Evolutionary conservation across 2,113 vertebrate species (phyloP), one percentile per base, ranked within the genome.

Genomic region (Pelusios castaneus): DNA sequence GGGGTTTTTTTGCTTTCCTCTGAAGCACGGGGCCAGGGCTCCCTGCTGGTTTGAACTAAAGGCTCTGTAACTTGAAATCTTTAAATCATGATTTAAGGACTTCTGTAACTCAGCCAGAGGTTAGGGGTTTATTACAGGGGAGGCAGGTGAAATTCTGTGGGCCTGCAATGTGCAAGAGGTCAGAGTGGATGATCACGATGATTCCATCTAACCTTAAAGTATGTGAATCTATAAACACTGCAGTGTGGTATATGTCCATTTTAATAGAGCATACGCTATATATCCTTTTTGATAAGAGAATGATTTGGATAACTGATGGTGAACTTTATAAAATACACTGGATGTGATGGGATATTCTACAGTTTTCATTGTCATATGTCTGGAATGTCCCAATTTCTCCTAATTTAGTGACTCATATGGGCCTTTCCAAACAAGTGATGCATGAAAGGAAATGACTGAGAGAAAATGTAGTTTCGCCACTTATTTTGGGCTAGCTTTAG

Each of bases 201-300:
- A 70, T 38, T n/a, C n/a, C 63, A 70, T 70, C 63, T 70, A 31
- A 17, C 60, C 31, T n/a, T 67, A n/a, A 67, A n/a, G 60, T n/a
- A 14, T 31, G 8, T 31, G 58, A 67, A 34, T 10, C 34, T 79
- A 77, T 21, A 91, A 89, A 85, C 75, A 47, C 56, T 90, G 43
- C 4, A 19, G 2, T 93, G 49, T 34, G 41, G 54, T 38, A 34
- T 87, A 10, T 70, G 85, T 85, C 60, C 9, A 0, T 45, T 93
- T 88, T n/a, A 92, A 81, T n/a, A 89, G 16, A 60, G 76, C 56
- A 70, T 83, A 54, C 24, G 88, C 84, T 79, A 49, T 84, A 76
- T 90, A 76, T 90, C 77, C 78, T 95, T 52, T 85, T 38, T 87
- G 92, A 89, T 95, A 97, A 96, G 85, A 89, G 80, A 93, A 70